Conservation (phyloP, 2,797 vertebrate species). For the Carcharodon carcharias region DNA sequence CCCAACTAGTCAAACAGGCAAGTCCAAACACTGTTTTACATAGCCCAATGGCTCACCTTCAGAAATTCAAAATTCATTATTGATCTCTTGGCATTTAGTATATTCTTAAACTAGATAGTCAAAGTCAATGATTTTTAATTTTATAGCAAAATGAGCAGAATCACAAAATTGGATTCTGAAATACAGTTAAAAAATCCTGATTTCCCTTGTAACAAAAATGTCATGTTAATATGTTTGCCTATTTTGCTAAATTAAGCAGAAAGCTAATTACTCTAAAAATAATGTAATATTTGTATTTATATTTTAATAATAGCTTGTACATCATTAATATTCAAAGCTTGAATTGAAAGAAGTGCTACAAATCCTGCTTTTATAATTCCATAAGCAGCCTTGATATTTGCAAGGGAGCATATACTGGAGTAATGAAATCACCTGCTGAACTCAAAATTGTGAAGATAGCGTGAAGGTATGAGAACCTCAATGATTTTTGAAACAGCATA, state of each 20-base stretch:
- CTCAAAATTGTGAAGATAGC: not conserved
- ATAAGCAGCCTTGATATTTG: not conserved
- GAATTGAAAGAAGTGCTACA: not conserved
- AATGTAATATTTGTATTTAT: not conserved
- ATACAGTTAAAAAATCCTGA: not conserved
- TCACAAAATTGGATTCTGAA: not conserved
- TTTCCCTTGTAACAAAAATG: not conserved
- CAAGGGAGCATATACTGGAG: not conserved
- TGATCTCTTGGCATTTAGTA: not conserved
- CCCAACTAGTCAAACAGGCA: not conserved
- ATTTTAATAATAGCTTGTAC: not conserved
- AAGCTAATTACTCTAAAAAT: not conserved
- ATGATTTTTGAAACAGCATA: not conserved
- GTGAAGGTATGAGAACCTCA: not conserved
- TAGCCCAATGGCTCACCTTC: not conserved
- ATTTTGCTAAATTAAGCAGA: not conserved
- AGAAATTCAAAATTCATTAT: not conserved
- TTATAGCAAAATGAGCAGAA: not conserved
- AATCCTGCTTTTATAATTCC: not conserved
- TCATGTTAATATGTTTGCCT: not conserved
- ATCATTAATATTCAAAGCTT: not conserved
- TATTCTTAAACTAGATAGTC: not conserved
- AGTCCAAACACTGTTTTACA: not conserved
- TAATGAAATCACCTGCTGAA: not conserved
- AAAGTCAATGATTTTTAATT: not conserved